Conservation (phyloP, 2,797 vertebrate species). For the Microhierax caerulescens region DNA sequence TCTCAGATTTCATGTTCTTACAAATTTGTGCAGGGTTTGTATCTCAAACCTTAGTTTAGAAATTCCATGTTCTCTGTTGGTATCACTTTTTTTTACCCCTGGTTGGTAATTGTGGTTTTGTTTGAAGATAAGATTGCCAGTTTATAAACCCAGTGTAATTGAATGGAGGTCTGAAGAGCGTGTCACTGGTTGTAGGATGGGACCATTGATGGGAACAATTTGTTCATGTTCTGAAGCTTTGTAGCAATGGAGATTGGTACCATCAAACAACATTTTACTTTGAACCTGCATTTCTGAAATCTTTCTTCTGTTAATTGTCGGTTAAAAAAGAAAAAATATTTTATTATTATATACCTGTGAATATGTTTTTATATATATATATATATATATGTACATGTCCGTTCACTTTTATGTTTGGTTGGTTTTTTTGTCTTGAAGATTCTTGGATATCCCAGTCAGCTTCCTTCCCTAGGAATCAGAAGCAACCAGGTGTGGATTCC, state of each 20-base stretch:
- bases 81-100: neutral
- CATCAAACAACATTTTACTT: neutral
- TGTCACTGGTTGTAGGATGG: neutral
- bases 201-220: neutral
- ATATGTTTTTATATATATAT: neutral
- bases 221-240: neutral
- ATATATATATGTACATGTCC: neutral
- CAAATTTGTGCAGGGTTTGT: neutral
- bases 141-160: neutral
- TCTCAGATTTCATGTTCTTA: neutral
- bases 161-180: neutral
- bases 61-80: neutral
- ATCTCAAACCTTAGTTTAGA: neutral
- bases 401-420: neutral
- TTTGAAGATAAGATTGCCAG: neutral
- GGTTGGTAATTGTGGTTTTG: neutral
- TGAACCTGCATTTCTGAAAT: neutral
- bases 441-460: conserved; percentile 98
- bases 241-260: neutral
- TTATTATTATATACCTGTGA: neutral
- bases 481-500: conserved; percentile 92
- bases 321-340: neutral
- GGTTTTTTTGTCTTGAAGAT: conserved; percentile 79
- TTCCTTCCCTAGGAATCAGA: conserved; percentile 96
- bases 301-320: neutral